phyloP scores from a whole-genome alignment of 2,797 vertebrate genomes.

The Margarornis squamiger region DNA sequence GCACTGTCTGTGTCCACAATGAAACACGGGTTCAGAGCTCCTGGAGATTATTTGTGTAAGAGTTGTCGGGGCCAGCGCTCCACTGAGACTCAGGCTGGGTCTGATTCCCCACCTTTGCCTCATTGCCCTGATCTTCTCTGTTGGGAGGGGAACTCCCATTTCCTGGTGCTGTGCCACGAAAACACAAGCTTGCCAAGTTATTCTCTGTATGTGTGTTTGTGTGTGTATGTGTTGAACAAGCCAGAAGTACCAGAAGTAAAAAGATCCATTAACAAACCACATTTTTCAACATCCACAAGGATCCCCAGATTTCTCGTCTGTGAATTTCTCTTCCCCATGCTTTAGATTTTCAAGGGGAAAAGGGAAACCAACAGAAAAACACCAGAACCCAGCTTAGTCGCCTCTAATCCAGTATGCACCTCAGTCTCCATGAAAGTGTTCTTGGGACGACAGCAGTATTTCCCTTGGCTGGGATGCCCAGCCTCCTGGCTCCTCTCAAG shows the following conservation, averaged over 20 bases:
- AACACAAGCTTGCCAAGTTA: slow-evolving; percentile 23
- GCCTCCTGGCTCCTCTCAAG: slow-evolving; percentile 70
- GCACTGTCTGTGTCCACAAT: slow-evolving; percentile 72
- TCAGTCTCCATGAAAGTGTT: slow-evolving; percentile 62
- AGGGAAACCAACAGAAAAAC: background rate
- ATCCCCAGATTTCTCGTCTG: slow-evolving; percentile 12
- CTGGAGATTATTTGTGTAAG: slow-evolving; percentile 77
- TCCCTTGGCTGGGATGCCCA: slow-evolving; percentile 73
- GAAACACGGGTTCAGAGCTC: slow-evolving; percentile 60
- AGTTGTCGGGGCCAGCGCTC: slow-evolving; percentile 54
- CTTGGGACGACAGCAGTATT: slow-evolving; percentile 71
- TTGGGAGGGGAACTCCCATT: slow-evolving; percentile 56
- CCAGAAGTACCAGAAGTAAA: slow-evolving; percentile 42
- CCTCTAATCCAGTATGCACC: slow-evolving; percentile 48
- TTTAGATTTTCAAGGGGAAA: background rate
- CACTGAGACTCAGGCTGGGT: slow-evolving; percentile 56
- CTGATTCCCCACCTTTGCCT: slow-evolving; percentile 62
- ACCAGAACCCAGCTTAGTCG: background rate
- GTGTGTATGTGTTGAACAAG: background rate
- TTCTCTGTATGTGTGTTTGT: slow-evolving; percentile 22
- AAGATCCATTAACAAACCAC: slow-evolving; percentile 29
- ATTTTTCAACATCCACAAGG: slow-evolving; percentile 31
- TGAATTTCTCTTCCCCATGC: background rate
- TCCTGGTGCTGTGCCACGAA: slow-evolving; percentile 21
- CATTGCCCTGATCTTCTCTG: slow-evolving; percentile 62